Evolutionary conservation across 1,140 invertebrate genomes (phyloP).

Genomic region (Campoletis sonorensis): DNA sequence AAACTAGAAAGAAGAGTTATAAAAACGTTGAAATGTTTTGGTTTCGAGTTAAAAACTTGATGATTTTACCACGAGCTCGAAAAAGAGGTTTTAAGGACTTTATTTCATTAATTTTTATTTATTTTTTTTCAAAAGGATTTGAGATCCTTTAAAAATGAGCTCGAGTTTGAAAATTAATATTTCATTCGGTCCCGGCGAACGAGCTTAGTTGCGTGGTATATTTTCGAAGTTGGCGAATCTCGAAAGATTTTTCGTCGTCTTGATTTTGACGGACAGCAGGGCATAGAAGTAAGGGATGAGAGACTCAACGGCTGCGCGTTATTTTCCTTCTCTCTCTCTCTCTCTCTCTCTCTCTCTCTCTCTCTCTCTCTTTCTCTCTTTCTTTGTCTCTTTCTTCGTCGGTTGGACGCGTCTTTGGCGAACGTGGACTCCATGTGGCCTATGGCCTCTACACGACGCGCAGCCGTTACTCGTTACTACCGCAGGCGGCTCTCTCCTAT

Average conservation of each 20-base stretch:
- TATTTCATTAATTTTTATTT: too few species aligned
- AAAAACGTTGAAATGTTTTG: too few species aligned
- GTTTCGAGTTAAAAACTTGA: too few species aligned
- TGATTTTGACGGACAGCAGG: constrained; percentile 56
- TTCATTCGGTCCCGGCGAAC: neutral
- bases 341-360: constrained; percentile 13
- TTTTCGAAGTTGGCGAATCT: constrained; percentile 40
- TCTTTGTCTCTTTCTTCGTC: constrained; percentile 10
- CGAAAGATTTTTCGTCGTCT: constrained; percentile 37
- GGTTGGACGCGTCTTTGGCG: constrained; percentile 21
- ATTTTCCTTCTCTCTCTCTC: constrained; percentile 1
- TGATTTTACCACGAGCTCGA: too few species aligned
- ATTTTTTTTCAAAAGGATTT: neutral
- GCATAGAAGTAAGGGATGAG: constrained; percentile 43
- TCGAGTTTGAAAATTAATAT: neutral
- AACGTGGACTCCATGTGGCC: constrained; percentile 56
- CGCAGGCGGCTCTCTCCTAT: constrained; percentile 17
- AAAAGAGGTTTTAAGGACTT: too few species aligned
- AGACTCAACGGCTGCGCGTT: constrained; percentile 11
- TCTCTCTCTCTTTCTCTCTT: neutral
- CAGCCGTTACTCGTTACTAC: constrained; percentile 42
- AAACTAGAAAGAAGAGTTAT: too few species aligned
- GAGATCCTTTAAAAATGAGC: neutral
- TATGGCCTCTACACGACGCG: constrained; percentile 61
- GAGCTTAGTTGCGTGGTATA: constrained; percentile 5